A percentile compares a stretch with the other conserved stretches of the same genome.
Evolutionary conservation across 2,888 invertebrate species (phyloP).

Genomic region (Chaitophorus viminalis): DNA sequence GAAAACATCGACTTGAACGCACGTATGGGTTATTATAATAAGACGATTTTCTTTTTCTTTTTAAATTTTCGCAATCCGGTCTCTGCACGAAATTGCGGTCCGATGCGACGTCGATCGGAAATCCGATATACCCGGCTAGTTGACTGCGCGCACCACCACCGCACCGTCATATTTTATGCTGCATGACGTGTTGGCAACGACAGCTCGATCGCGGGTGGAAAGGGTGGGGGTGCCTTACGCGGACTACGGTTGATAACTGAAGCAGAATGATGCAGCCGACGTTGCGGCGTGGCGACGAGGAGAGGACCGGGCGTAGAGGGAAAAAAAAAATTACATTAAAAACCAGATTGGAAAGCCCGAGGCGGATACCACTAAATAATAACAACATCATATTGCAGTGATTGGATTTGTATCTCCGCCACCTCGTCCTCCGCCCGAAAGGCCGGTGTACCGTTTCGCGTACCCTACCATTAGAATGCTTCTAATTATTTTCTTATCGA

Average conservation of each 20-base stretch:
- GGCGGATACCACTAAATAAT: conserved; percentile 57
- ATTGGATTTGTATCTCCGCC: conserved; percentile 53
- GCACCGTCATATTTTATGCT: too few relatives aligned
- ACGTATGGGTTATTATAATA: not conserved
- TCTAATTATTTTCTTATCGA: conserved; percentile 57
- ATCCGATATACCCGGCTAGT: not conserved
- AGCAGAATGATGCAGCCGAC: conserved; percentile 21
- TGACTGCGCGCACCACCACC: not conserved
- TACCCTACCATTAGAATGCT: conserved; percentile 54
- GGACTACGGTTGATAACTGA: conserved; percentile 2
- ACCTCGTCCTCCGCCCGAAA: conserved; percentile 51
- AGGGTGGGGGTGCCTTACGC: not conserved
- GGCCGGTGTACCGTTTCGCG: conserved; percentile 59
- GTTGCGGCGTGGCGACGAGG: not conserved
- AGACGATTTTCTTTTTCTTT: not conserved
- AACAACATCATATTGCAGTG: conserved; percentile 59
- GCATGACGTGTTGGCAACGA: not conserved
- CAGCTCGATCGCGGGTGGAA: not conserved
- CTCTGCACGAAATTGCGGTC: not conserved
- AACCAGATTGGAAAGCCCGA: conserved; percentile 57
- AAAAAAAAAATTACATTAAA: conserved; percentile 39
- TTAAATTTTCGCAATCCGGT: not conserved
- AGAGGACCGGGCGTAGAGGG: not conserved
- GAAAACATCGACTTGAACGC: not conserved
- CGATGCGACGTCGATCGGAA: conserved; percentile 16